Conservation (phyloP, 2,797 vertebrate genomes). For the Garrulus glandarius region DNA sequence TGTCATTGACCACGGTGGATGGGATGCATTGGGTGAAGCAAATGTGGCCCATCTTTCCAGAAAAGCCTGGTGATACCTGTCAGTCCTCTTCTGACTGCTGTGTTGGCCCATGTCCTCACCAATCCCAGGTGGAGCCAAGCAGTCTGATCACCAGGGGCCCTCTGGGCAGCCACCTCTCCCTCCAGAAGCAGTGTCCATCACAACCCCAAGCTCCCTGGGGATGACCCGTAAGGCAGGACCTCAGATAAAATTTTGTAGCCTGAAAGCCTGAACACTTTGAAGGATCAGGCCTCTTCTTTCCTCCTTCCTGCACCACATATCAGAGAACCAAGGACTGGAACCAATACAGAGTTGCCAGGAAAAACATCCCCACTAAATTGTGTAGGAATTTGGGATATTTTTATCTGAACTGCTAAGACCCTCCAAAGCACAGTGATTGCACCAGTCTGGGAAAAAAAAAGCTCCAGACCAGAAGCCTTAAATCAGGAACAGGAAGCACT, state of each 20-base stretch:
- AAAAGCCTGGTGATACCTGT: neutral
- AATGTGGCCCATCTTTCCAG: neutral
- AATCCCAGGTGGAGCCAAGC: neutral
- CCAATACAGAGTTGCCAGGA: neutral
- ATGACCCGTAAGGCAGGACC: neutral
- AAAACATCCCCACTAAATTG: neutral
- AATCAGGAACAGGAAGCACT: neutral
- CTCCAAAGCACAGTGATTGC: neutral
- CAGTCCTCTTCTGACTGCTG: neutral
- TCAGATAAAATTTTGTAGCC: neutral
- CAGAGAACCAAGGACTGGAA: neutral
- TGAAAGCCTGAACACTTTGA: neutral
- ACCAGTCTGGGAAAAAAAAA: neutral
- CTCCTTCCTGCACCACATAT: neutral
- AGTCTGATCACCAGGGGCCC: neutral
- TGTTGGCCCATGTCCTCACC: neutral
- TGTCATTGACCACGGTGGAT: neutral
- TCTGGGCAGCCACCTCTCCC: neutral
- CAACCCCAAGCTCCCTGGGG: fast-evolving
- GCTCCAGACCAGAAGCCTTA: neutral
- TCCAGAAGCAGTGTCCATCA: neutral
- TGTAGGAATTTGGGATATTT: neutral
- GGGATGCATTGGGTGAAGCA: neutral
- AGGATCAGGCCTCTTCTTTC: neutral
- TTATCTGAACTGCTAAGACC: neutral